phyloP scores from a whole-genome alignment of 2,797 vertebrate species.

The Rhynchotus rufescens region DNA sequence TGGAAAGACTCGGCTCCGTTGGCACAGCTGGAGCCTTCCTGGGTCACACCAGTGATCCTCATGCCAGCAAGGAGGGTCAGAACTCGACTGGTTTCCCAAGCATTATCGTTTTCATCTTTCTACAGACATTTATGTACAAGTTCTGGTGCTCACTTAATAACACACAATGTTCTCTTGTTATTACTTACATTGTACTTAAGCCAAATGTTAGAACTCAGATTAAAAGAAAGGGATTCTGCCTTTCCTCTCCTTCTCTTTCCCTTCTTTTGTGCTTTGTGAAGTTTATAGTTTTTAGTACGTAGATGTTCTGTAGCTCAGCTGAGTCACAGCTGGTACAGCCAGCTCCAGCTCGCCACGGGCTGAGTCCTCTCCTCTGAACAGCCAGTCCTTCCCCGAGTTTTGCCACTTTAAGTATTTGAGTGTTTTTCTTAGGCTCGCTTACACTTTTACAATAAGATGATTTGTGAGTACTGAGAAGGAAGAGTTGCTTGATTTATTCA shows the following conservation, averaged over 20 bases:
- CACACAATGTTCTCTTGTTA: neutral
- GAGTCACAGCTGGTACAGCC: neutral
- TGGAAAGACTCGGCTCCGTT: neutral
- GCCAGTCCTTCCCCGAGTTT: neutral
- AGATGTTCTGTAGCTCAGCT: neutral
- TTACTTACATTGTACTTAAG: neutral
- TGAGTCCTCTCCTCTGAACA: neutral
- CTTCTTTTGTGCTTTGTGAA: conserved; percentile 36
- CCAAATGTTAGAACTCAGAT: neutral
- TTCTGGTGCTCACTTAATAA: neutral
- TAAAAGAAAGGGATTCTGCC: neutral
- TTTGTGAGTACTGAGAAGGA: neutral
- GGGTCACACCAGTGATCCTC: neutral
- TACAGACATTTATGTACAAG: neutral
- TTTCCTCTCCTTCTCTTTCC: conserved; percentile 18
- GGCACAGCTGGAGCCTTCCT: neutral
- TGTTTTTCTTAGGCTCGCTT: neutral
- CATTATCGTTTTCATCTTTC: neutral
- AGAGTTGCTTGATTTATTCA: neutral
- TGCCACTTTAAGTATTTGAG: neutral
- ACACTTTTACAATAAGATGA: neutral
- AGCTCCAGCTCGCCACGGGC: neutral
- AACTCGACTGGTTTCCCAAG: neutral
- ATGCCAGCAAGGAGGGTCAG: neutral
- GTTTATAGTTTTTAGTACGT: neutral